Evolutionary conservation across 2,113 vertebrate genomes (phyloP).

Genomic region (Sclerurus mexicanus): DNA sequence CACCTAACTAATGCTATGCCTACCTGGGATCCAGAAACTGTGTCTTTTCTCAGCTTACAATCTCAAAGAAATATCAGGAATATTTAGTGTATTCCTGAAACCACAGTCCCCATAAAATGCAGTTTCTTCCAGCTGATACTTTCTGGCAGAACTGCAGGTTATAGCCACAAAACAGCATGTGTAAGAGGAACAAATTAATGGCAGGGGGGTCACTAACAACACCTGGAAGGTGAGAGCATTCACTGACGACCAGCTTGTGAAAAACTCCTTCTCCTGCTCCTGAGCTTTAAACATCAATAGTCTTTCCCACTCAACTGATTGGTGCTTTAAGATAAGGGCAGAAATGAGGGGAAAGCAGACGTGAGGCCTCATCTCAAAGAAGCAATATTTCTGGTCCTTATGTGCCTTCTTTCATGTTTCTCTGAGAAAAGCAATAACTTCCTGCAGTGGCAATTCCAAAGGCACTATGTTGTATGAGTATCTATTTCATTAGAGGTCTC

Average conservation of each 20-base stretch:
- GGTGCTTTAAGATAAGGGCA: not conserved
- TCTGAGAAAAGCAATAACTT: not conserved
- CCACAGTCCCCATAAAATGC: not conserved
- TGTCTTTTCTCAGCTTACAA: not conserved
- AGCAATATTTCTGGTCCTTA: not conserved
- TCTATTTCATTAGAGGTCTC: not conserved
- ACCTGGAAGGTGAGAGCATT: not conserved
- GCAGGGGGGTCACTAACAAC: not conserved
- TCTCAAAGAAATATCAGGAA: not conserved
- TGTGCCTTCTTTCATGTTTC: not conserved
- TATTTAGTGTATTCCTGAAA: not conserved
- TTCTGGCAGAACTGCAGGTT: not conserved
- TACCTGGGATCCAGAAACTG: not conserved
- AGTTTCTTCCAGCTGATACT: not conserved
- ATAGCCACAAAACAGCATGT: not conserved
- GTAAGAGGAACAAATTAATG: not conserved
- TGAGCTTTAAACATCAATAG: not conserved
- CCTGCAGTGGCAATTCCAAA: not conserved
- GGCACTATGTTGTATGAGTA: not conserved
- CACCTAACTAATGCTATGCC: not conserved
- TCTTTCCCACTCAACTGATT: not conserved
- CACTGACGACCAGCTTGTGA: not conserved
- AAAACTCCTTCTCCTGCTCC: not conserved
- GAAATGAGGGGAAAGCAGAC: not conserved
- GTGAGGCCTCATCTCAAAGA: not conserved